Base-by-base conservation (phyloP, 2,113 vertebrate species). In the Pongo abelii region DNA sequence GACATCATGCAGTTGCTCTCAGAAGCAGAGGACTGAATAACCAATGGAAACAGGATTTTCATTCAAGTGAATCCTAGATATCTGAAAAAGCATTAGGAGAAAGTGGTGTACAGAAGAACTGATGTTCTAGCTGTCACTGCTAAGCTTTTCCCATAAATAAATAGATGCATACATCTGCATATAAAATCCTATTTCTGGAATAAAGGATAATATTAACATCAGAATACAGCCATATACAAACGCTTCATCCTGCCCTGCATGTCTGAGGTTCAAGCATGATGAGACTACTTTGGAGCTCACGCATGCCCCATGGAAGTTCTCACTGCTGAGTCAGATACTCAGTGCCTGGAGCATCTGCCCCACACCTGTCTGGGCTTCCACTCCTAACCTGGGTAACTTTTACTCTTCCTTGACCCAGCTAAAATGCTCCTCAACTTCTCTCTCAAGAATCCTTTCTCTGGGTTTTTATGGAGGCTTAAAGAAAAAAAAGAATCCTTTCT, bases 61-160 rank as follows among this genome's bases (percentile, higher is more conserved):
- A 64, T n/a, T 84, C 32, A 83, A 38, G 22, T 38, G 75, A 96
- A 61, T 84, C 87, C 35, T 30, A 84, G 57, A 57, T 61, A 61
- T 2, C 48, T 3, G 13, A 18, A 32, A 88, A 70, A 89, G 43
- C n/a, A 70, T 85, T 48, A 87, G 72, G 11, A 96, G 70, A 88
- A 96, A 75, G 75, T 20, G 6, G 52, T 75, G 22, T 61, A 43
- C 18, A 43, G 50, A 77, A 84, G 77, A 96, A 75, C 7, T 59
- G n/a, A 32, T 80, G 91, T 72, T 75, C 25, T 30, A 86, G 40
- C 22, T 90, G 27, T 55, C 32, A 81, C 10, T 84, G 46, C 43
- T 83, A 84, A 52, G 57, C 32, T 88, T 88, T 94, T 78, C 64
- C 52, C 93, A 67, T 64, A 94, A 92, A 61, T 48, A 92, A 93